Evolutionary conservation across 1,140 invertebrate genomes (phyloP), one percentile per base, ranked within the genome.

Genomic region (Eumaeus atala): DNA sequence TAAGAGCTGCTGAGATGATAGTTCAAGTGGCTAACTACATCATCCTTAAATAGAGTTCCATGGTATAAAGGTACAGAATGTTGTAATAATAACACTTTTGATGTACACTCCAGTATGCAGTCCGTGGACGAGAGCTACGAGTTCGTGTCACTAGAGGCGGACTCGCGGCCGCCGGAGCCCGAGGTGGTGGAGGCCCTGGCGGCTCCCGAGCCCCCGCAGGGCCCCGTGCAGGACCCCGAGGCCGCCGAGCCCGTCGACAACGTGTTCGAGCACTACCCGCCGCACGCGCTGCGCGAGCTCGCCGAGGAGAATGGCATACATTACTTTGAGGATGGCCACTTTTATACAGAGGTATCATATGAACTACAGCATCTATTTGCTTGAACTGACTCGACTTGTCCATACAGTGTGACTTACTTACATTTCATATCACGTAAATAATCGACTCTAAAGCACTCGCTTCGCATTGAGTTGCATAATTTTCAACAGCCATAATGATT

Each of bases 311-410:
- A 95, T 69, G 95, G 95, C 16, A 93, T 96, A 42, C 95, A 96
- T 81, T 96, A 95, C 80, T 94, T 94, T 65, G 94, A 96, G 78
- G 96, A 97, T 89, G 95, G 96, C 44, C 95, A 97, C 80, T 97
- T 96, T 80, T 97, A 95, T 92, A 94, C 96, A 84, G 95, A 97
- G 90, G 92, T 95, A 53, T 12, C 58, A n/a, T 16, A n/a, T n/a
- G n/a, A n/a, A n/a, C n/a, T n/a, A n/a, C n/a, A n/a, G n/a, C n/a
- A n/a, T n/a, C n/a, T n/a, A n/a, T n/a, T n/a, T n/a, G n/a, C n/a
- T n/a, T n/a, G n/a, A n/a, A n/a, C n/a, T n/a, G n/a, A n/a, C n/a
- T n/a, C n/a, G n/a, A n/a, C n/a, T n/a, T n/a, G n/a, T n/a, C n/a
- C n/a, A n/a, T n/a, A n/a, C n/a, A n/a, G n/a, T n/a, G n/a, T n/a